phyloP scores from a whole-genome alignment of 2,113 vertebrate genomes.

The Nanorana parkeri region DNA sequence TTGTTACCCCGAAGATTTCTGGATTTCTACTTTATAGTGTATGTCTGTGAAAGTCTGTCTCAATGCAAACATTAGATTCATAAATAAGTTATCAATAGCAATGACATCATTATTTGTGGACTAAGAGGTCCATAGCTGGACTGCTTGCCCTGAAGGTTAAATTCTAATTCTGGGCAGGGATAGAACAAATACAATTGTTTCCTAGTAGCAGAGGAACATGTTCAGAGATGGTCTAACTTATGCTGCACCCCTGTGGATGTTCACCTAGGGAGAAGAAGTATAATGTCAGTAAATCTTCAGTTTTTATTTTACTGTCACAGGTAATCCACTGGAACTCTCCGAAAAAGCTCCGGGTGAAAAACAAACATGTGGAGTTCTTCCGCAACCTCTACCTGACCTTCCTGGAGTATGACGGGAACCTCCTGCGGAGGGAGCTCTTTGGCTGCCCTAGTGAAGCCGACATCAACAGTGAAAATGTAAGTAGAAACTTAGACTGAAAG shows the following conservation, averaged over 20 bases:
- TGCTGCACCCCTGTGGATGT: not conserved
- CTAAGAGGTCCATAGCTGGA: too few relatives aligned
- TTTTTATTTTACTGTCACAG: constrained; percentile 66
- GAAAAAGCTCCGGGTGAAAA: constrained; percentile 96
- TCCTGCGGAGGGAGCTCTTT: constrained; percentile 91
- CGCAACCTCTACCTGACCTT: constrained; percentile 97
- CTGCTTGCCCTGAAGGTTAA: too few relatives aligned
- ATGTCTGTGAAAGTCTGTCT: too few relatives aligned
- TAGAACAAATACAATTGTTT: too few relatives aligned
- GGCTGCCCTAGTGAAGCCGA: constrained; percentile 94
- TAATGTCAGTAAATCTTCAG: constrained; percentile 58
- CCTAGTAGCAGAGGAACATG: too few relatives aligned
- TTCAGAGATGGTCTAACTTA: too few relatives aligned
- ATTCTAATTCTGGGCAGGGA: too few relatives aligned
- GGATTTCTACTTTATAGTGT: too few relatives aligned
- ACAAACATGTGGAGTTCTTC: constrained; percentile 98
- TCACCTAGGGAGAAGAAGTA: not conserved
- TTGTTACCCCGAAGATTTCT: too few relatives aligned
- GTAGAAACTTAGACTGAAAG: constrained; percentile 59
- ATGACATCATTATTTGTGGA: too few relatives aligned
- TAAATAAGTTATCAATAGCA: too few relatives aligned
- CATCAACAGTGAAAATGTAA: constrained; percentile 93
- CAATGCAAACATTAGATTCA: too few relatives aligned
- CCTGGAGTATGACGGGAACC: constrained; percentile 96
- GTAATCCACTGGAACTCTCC: constrained; percentile 99